Evolutionary conservation across 2,797 vertebrate species (phyloP), one percentile per base, ranked within the genome.

Genomic region (Gastrophryne carolinensis): DNA sequence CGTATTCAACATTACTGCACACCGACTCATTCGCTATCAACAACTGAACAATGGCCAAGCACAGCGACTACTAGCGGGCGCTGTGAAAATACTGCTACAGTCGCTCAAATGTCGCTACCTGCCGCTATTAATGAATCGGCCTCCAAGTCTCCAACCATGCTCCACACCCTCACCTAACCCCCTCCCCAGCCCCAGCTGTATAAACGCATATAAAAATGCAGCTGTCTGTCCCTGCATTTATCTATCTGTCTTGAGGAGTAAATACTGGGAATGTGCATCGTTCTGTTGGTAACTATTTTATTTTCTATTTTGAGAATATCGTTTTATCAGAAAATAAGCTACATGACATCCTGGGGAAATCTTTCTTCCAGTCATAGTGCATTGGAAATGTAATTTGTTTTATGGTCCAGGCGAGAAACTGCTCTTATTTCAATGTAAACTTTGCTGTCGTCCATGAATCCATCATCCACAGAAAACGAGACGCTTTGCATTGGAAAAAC

Each of bases 391-490:
- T 49, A 35, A 74, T 66, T 66, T 66, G 62, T 44, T 58, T 34
- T 26, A 52, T 62, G 11, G 19, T 58, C 52, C 37, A n/a, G 24
- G 39, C 35, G 35, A 34, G 52, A 66, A 21, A 24, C 32, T 30
- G 41, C 66, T 66, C 35, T 66, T 58, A 74, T 56, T 74, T n/a
- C 50, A 57, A 74, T 41, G 32, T 35, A 66, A 39, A 27, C 49
- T 52, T 3, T 13, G 13, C 47, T 62, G 24, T 52, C 21, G 44
- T 8, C 47, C 37, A 65, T 60, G 56, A 65, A 64, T 58, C 30
- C 37, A 56, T 65, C 60, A 30, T 73, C 27, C 49, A 57, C 12
- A 19, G 50, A 44, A 66, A 57, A 35, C 47, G 11, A 27, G 32
- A 70, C 23, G 58, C 53, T 50, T 44, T 27, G 21, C 49, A 39